Evolutionary conservation across 2,797 vertebrate genomes (phyloP).

Genomic region (Thunnus albacares): DNA sequence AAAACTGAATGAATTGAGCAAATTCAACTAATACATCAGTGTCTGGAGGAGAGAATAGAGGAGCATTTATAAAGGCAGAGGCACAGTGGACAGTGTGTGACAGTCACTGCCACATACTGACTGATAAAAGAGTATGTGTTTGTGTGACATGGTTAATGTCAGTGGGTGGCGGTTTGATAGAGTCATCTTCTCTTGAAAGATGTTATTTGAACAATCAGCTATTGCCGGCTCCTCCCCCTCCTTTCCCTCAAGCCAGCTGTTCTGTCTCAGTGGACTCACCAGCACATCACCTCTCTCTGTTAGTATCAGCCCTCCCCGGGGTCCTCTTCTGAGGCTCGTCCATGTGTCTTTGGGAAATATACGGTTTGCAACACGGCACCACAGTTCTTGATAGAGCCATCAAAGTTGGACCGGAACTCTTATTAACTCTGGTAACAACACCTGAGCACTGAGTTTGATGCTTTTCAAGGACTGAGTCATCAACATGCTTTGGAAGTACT

Average conservation of each 20-base stretch:
- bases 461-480: conserved; percentile 24
- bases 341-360: background rate
- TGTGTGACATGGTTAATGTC: conserved; percentile 43
- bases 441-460: conserved; percentile 11
- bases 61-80: conserved; percentile 45
- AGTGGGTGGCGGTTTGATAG: conserved; percentile 42
- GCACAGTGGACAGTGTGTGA: conserved; percentile 61
- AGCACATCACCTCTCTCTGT: conserved; percentile 58
- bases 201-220: conserved; percentile 56
- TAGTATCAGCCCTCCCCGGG: conserved; percentile 34
- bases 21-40: background rate
- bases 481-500: conserved; percentile 31
- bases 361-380: conserved; percentile 2
- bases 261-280: conserved; percentile 53
- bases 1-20: background rate
- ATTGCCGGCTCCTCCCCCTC: conserved; percentile 53
- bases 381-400: background rate
- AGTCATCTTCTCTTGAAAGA: conserved; percentile 61
- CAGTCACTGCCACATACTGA: conserved; percentile 67
- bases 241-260: conserved; percentile 51
- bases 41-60: conserved; percentile 43
- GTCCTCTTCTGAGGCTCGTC: conserved; percentile 14
- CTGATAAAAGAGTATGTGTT: conserved; percentile 35
- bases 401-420: conserved; percentile 4
- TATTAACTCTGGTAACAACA: conserved; percentile 29